These are phyloP conservation scores for Pogonus chalceus DNA, from an alignment of 1,140 invertebrate species.

Conservation along the genomic window DNA sequence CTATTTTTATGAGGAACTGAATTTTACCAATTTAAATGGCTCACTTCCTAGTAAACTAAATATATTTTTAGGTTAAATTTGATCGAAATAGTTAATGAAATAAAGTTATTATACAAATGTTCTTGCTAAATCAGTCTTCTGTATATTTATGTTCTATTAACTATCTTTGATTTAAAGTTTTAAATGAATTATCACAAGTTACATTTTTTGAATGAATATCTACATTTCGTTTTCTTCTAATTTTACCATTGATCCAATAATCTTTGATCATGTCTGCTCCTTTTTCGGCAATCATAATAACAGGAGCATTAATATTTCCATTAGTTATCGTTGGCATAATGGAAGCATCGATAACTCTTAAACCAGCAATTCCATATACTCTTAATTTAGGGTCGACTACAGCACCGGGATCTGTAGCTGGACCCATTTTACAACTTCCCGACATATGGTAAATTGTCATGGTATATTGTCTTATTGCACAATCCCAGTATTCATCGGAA, in stretches of 20 bases:
- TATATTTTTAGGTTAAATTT: too few species aligned
- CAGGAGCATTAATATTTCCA: constrained; percentile 77
- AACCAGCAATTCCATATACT: constrained; percentile 62
- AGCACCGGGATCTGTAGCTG: constrained; percentile 58
- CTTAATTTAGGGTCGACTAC: constrained; percentile 71
- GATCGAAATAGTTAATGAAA: too few species aligned
- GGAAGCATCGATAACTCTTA: constrained; percentile 70
- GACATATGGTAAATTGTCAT: constrained; percentile 82
- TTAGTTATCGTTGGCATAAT: constrained; percentile 73
- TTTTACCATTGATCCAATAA: constrained; percentile 44
- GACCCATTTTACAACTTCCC: constrained; percentile 79
- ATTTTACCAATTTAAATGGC: too few species aligned
- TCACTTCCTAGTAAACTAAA: too few species aligned
- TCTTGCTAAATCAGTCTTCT: too few species aligned
- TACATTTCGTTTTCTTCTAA: constrained; percentile 31
- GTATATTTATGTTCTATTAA: too few species aligned
- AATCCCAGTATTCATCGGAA: constrained; percentile 79
- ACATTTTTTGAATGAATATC: too few species aligned
- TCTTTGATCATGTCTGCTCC: constrained; percentile 76
- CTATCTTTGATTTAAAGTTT: too few species aligned
- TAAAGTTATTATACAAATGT: too few species aligned
- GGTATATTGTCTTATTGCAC: constrained; percentile 66
- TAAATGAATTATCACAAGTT: too few species aligned
- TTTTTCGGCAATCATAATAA: constrained; percentile 91
- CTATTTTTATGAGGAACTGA: too few species aligned